phyloP scores from a whole-genome alignment of 2,888 invertebrate genomes.

The Drosophila paranaensis region DNA sequence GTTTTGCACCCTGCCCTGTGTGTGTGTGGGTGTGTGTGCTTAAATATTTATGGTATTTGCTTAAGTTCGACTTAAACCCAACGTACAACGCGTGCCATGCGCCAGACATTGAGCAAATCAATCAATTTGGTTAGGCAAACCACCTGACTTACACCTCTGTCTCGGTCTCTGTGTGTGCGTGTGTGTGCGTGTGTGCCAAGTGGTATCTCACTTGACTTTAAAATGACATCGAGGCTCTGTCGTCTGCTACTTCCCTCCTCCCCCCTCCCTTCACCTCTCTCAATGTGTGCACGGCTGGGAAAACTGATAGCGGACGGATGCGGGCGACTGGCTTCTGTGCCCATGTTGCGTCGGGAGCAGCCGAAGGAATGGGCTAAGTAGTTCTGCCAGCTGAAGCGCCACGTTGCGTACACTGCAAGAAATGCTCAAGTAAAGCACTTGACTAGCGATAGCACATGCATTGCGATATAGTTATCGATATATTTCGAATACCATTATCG shows the following conservation, averaged over 20 bases:
- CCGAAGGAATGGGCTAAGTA: background rate
- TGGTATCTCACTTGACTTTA: conserved; percentile 69
- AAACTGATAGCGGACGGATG: conserved; percentile 47
- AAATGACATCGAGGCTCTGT: conserved; percentile 59
- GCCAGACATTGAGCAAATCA: conserved; percentile 32
- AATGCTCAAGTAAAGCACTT: background rate
- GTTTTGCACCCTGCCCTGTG: conserved; percentile 13
- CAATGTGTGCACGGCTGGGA: conserved; percentile 21
- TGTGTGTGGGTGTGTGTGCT: conserved; percentile 37
- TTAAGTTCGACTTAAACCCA: conserved; percentile 43
- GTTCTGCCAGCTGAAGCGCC: conserved; percentile 16
- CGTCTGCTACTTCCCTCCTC: background rate
- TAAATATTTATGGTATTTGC: conserved; percentile 63
- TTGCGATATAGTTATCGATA: background rate
- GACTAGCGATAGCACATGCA: background rate
- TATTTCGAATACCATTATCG: background rate
- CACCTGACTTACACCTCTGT: conserved; percentile 23
- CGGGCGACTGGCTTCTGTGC: conserved; percentile 8
- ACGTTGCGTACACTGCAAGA: conserved; percentile 21
- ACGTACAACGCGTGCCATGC: conserved; percentile 2
- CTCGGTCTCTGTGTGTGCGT: background rate
- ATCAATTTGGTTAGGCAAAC: conserved; percentile 42
- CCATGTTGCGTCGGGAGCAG: conserved; percentile 1
- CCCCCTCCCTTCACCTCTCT: background rate
- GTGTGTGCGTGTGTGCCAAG: conserved; percentile 40